These are phyloP conservation scores for Spilarctia lutea DNA, from an alignment of 2,888 invertebrate genomes.

Conservation along the genomic window DNA sequence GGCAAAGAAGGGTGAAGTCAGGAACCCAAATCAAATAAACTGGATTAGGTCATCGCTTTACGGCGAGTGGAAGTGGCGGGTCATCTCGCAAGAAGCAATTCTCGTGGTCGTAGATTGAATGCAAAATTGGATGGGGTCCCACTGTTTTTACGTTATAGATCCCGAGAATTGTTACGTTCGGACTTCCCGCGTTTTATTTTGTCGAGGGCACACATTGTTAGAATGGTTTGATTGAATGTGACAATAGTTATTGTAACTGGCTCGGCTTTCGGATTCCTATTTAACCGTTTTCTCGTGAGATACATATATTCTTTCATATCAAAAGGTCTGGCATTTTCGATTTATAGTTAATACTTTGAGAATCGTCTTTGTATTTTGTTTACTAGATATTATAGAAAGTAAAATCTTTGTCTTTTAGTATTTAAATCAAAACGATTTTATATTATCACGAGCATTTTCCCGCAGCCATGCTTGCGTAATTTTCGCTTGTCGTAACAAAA, in stretches of 20 bases:
- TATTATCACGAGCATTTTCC: too few relatives aligned
- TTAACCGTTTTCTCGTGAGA: slow-evolving; percentile 60
- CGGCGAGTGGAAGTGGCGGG: slow-evolving; percentile 82
- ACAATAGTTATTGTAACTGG: slow-evolving; percentile 81
- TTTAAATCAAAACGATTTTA: neutral
- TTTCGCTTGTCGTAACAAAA: too few relatives aligned
- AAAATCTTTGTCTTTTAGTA: neutral
- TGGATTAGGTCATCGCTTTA: slow-evolving; percentile 85
- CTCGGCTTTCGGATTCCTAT: slow-evolving; percentile 66
- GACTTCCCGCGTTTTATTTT: slow-evolving; percentile 77
- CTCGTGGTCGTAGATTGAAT: slow-evolving; percentile 85
- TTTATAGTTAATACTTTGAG: slow-evolving; percentile 53
- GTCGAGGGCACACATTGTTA: slow-evolving; percentile 73
- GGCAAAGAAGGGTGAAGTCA: slow-evolving; percentile 77
- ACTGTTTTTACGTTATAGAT: slow-evolving; percentile 82
- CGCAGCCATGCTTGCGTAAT: too few relatives aligned
- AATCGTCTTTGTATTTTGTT: slow-evolving; percentile 31
- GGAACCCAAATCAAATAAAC: slow-evolving; percentile 84
- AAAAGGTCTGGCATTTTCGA: slow-evolving; percentile 55
- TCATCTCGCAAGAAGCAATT: slow-evolving; percentile 84
- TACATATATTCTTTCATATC: slow-evolving; percentile 63
- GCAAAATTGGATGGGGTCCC: slow-evolving; percentile 86
- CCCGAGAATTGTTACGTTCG: slow-evolving; percentile 71
- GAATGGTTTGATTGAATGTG: slow-evolving; percentile 84
- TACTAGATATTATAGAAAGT: slow-evolving; percentile 17